Base-by-base conservation (phyloP, 2,113 vertebrate genomes). In the Pedionomus torquatus region DNA sequence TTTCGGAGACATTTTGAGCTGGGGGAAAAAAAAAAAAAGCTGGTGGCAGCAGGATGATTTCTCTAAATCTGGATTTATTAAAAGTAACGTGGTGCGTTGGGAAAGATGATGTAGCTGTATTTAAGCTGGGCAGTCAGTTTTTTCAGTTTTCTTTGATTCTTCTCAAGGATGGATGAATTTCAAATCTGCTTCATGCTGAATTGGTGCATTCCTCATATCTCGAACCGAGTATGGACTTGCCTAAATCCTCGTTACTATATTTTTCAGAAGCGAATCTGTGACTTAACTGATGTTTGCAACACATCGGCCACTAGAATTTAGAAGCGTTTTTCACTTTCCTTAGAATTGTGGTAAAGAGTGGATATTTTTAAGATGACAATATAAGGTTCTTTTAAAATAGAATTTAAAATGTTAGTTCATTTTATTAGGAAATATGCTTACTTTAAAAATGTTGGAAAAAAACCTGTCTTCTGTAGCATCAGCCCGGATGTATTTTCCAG, bases 401-500 rank as follows among this genome's bases (percentile, higher is more conserved):
- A 81, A 37, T 83, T 72, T 24, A 46, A 95, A 75, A 74, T 61
- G 63, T 84, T 96, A 95, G 90, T 35, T 64, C 60, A 31, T 83
- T 97, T 97, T 96, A 44, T 64, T 97, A 97, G 90, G 80, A 90
- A 89, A 91, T 83, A 83, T 5, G 87, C 23, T 88, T 49, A 44
- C 90, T 68, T 89, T 21, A 16, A 55, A 80, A 78, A 70, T 15
- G 54, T 87, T 83, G 71, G 5, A 23, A 77, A 80, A 24, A 10
- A n/a, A n/a, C n/a, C 17, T 88, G 88, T 83, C 35, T 95, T 80
- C 94, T 95, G 87, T 97, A 95, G 95, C 71, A 39, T 57, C 93
- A 60, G 88, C 78, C 85, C 89, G 66, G 95, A 35, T 95, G 95
- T 96, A 95, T 97, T 97, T 97, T 97, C 87, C 89, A 95, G 92